These are phyloP conservation scores for mouse (Mus musculus) DNA, from an alignment of 2,113 vertebrate species.

Conservation along the genomic window GRCm39 chr10:6008001-6008500, in stretches of 20 bases:
- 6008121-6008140: neutral
- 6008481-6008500: too few species aligned
- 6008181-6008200: neutral
- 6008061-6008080: neutral
- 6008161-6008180: neutral
- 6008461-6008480: too few species aligned
- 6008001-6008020: neutral
- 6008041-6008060: neutral
- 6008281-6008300: neutral
- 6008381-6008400: neutral
- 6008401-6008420: neutral
- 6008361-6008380: neutral
- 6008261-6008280: neutral
- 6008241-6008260: neutral
- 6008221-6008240: neutral
- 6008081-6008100: neutral
- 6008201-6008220: neutral
- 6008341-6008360: neutral
- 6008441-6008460: too few species aligned
- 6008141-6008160: neutral
- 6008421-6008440: too few species aligned
- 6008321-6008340: neutral
- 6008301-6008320: neutral
- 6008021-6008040: neutral
- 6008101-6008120: neutral